A percentile compares a stretch with the other conserved stretches of the same genome.
Evolutionary conservation across 92 coral and sea anemone species (phyloP).

Genomic region (Galaxea fascicularis): DNA sequence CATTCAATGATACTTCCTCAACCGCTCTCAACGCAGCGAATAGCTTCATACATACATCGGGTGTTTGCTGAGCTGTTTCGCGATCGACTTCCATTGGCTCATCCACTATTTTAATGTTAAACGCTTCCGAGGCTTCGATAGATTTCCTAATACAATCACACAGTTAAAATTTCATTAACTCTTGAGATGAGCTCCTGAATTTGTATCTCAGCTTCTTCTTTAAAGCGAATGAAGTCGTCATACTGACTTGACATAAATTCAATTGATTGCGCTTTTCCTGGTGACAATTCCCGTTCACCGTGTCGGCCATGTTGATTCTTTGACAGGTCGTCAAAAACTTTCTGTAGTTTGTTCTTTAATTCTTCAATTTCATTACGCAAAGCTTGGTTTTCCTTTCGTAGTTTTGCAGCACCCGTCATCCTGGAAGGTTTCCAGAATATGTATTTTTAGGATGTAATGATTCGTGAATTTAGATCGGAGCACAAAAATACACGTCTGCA

Average conservation of each 20-base stretch:
- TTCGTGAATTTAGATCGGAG: background rate
- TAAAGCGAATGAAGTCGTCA: constrained; percentile 30
- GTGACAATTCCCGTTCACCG: too few relatives aligned
- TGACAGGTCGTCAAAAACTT: too few relatives aligned
- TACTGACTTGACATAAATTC: too few relatives aligned
- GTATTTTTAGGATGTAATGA: constrained; percentile 16
- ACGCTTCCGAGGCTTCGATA: constrained; percentile 39
- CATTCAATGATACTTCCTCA: background rate
- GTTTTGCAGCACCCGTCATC: constrained; percentile 28
- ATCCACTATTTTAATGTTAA: constrained; percentile 26
- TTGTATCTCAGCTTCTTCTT: constrained; percentile 2
- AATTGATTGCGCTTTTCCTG: too few relatives aligned
- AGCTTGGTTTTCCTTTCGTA: constrained; percentile 35
- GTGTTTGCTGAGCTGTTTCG: constrained; percentile 49
- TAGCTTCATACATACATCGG: constrained; percentile 32
- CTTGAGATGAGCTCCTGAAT: constrained; percentile 1
- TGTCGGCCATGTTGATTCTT: too few relatives aligned
- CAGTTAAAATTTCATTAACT: background rate
- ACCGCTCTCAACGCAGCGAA: constrained; percentile 11
- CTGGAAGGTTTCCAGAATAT: constrained; percentile 12
- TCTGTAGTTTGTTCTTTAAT: too few relatives aligned
- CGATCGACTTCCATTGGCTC: constrained; percentile 4
- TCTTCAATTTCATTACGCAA: too few relatives aligned
- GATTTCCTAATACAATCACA: constrained; percentile 13
- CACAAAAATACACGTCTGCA: too few relatives aligned